These are phyloP conservation scores for Bryconaethiops microstoma DNA, from an alignment of 2,797 vertebrate genomes.

Conservation along the genomic window DNA sequence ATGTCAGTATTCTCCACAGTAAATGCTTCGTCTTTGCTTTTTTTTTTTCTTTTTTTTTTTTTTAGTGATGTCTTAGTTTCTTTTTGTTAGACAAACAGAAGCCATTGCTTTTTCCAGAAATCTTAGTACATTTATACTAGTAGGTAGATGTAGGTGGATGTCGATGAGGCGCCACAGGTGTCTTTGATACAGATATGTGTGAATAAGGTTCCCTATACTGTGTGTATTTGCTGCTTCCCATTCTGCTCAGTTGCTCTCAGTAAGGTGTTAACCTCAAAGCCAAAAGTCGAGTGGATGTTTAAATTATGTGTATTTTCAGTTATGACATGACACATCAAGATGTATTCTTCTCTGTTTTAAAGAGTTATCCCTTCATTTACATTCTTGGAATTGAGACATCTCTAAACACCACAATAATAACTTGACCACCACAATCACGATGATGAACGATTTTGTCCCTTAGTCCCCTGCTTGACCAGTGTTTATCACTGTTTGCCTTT, in stretches of 20 bases:
- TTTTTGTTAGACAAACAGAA: background rate
- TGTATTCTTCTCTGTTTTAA: conserved; percentile 2
- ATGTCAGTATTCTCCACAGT: conserved; percentile 57
- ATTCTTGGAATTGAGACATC: conserved; percentile 25
- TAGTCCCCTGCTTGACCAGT: conserved; percentile 43
- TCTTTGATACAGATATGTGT: conserved; percentile 29
- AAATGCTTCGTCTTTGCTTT: background rate
- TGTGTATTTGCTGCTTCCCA: conserved; percentile 15
- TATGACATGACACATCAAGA: background rate
- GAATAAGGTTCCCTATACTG: conserved; percentile 25
- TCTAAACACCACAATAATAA: background rate
- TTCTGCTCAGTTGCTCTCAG: conserved; percentile 27
- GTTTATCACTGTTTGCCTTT: conserved; percentile 69
- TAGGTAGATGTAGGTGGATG: background rate
- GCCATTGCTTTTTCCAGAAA: background rate
- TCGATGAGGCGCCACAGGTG: no score
- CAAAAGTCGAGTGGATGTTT: background rate
- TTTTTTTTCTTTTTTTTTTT: conserved; percentile 5
- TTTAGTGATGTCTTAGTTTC: background rate
- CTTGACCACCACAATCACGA: background rate
- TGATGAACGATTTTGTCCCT: conserved; percentile 25
- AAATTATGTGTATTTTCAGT: conserved; percentile 26
- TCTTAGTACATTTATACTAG: conserved; percentile 22
- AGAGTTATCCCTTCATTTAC: conserved; percentile 8
- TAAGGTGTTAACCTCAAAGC: conserved; percentile 20